A percentile compares a stretch with the other conserved stretches of the same genome.
These are phyloP conservation scores for Tetrapedia diversipes DNA, from an alignment of 2,888 invertebrate genomes.

Conservation along the genomic window DNA sequence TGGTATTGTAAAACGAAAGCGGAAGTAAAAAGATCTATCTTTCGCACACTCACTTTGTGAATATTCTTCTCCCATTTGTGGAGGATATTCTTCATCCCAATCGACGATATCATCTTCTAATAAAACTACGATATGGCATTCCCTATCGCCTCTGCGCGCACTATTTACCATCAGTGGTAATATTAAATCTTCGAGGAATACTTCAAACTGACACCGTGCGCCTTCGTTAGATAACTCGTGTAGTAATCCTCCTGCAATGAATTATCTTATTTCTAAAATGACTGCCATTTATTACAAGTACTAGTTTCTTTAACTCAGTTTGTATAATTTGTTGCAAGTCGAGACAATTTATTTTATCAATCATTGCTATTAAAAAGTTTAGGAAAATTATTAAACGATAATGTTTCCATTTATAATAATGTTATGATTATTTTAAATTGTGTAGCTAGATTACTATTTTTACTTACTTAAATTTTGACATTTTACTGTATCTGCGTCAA, in stretches of 20 bases:
- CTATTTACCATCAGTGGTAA: constrained; percentile 98
- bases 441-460: not conserved
- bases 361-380: not conserved
- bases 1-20: constrained; percentile 12
- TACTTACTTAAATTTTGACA: constrained; percentile 96
- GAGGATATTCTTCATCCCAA: constrained; percentile 99
- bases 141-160: constrained; percentile 96
- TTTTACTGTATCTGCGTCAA: constrained; percentile 97
- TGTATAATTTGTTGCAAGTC: not conserved
- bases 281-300: not conserved
- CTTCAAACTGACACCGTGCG: constrained; percentile 98
- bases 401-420: no score
- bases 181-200: constrained; percentile 97
- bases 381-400: no score
- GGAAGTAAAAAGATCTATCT: not conserved
- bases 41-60: constrained; percentile 91
- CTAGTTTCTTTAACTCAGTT: not conserved
- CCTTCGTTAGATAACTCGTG: constrained; percentile 99
- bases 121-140: constrained; percentile 98
- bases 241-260: constrained; percentile 90
- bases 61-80: constrained; percentile 99
- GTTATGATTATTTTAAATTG: no score
- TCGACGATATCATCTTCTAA: constrained; percentile 97
- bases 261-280: constrained; percentile 29
- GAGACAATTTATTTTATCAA: no score